Evolutionary conservation across 2,797 vertebrate species (phyloP).

Genomic region (Eurystomus glaucurus): DNA sequence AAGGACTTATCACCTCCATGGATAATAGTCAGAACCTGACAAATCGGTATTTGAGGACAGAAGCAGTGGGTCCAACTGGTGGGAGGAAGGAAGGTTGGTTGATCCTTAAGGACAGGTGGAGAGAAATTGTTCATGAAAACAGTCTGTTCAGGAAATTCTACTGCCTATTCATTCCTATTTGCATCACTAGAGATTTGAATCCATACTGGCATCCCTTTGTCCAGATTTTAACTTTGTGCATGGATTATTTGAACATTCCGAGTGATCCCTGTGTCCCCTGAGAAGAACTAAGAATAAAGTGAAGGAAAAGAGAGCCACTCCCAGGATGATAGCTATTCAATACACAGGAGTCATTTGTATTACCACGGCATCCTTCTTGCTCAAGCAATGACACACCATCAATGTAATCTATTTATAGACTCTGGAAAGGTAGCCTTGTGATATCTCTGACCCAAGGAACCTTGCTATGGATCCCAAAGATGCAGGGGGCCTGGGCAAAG

Average conservation of each 20-base stretch:
- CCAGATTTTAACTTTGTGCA: neutral
- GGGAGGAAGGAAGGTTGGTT: neutral
- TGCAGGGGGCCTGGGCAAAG: neutral
- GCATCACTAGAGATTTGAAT: neutral
- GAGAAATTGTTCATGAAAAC: neutral
- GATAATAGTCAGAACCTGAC: neutral
- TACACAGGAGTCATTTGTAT: neutral
- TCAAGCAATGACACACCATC: neutral
- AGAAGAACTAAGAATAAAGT: neutral
- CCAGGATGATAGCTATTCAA: rapidly evolving
- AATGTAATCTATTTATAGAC: neutral
- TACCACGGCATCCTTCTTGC: neutral
- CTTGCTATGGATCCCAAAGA: neutral
- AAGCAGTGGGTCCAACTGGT: neutral
- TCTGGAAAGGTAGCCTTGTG: neutral
- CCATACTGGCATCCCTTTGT: neutral
- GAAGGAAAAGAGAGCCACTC: neutral
- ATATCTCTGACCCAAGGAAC: neutral
- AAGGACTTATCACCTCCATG: neutral
- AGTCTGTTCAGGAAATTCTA: neutral
- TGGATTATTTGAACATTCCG: neutral
- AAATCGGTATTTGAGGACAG: neutral
- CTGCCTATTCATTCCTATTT: neutral
- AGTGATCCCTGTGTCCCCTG: neutral
- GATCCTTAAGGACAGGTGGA: neutral